A percentile compares a stretch with the other conserved stretches of the same genome.
Conservation (phyloP, 1,140 invertebrate species). For the Chironomus tepperi region DNA sequence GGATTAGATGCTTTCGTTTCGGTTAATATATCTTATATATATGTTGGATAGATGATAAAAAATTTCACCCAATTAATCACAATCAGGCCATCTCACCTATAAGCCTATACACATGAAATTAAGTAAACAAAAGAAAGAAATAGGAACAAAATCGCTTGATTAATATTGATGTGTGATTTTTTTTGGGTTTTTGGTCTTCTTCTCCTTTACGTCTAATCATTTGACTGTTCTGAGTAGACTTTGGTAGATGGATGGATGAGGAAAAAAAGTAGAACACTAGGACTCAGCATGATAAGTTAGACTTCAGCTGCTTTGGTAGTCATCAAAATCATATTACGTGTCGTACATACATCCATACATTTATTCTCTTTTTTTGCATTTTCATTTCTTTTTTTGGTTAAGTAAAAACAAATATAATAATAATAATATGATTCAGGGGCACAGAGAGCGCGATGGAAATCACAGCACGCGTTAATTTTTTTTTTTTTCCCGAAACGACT, state of each 20-base stretch:
- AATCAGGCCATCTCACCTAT: background rate
- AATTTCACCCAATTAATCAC: conserved; percentile 24
- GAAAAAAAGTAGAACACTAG: conserved; percentile 23
- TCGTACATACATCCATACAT: background rate
- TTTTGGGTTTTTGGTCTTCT: background rate
- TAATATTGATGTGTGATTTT: conserved; percentile 24
- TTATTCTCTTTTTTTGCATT: background rate
- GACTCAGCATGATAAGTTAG: conserved; percentile 22
- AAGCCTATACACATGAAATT: background rate
- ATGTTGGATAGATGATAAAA: background rate
- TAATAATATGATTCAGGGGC: background rate
- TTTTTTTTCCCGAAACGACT: background rate
- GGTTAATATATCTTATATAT: background rate
- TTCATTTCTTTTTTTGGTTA: conserved; percentile 2
- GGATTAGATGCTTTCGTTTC: background rate
- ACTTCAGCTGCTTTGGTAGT: conserved; percentile 17
- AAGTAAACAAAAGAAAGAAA: background rate
- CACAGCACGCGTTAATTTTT: conserved; percentile 22
- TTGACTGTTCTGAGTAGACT: too few relatives aligned
- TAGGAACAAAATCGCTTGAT: conserved; percentile 16
- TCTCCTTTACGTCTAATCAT: too few relatives aligned
- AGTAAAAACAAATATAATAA: conserved; percentile 3
- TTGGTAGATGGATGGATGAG: background rate
- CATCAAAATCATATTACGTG: conserved; percentile 22
- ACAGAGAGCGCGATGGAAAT: conserved; percentile 1